Conservation (phyloP, 1,140 invertebrate species). For the Apis florea region DNA sequence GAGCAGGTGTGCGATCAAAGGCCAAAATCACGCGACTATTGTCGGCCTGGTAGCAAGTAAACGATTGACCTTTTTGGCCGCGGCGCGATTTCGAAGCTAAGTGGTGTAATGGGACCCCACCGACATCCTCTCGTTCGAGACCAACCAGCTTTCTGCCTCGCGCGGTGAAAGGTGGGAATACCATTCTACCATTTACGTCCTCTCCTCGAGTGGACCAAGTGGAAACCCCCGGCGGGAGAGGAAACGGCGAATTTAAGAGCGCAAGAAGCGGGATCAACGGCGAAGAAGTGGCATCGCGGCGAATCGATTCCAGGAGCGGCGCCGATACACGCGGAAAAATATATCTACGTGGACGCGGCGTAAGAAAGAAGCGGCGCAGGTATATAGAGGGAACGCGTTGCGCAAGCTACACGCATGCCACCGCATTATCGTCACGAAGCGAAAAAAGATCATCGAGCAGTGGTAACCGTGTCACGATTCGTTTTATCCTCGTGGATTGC, state of each 20-base stretch:
- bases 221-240: constrained; percentile 19
- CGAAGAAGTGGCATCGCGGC: constrained; percentile 42
- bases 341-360: constrained; percentile 11
- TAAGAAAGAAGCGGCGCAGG: constrained; percentile 10
- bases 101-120: constrained; percentile 52
- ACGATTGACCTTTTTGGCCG: constrained; percentile 60
- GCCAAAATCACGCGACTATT: constrained; percentile 55
- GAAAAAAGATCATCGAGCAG: constrained; percentile 23
- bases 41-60: constrained; percentile 49
- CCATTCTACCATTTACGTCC: constrained; percentile 61
- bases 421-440: constrained; percentile 30
- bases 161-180: constrained; percentile 65
- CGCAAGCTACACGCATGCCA: constrained; percentile 32
- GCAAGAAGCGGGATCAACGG: not conserved
- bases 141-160: constrained; percentile 38
- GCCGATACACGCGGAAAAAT: constrained; percentile 24
- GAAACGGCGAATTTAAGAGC: constrained; percentile 57
- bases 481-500: not conserved
- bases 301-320: constrained; percentile 55
- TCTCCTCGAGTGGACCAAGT: not conserved
- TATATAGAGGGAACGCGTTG: not conserved
- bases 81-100: constrained; percentile 48
- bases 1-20: constrained; percentile 52
- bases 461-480: constrained; percentile 30
- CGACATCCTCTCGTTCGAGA: constrained; percentile 29